Percentiles rank a stretch among this genome's conserved stretches.
phyloP scores from a whole-genome alignment of 2,797 vertebrate genomes.

The Pangasius larnaudii region DNA sequence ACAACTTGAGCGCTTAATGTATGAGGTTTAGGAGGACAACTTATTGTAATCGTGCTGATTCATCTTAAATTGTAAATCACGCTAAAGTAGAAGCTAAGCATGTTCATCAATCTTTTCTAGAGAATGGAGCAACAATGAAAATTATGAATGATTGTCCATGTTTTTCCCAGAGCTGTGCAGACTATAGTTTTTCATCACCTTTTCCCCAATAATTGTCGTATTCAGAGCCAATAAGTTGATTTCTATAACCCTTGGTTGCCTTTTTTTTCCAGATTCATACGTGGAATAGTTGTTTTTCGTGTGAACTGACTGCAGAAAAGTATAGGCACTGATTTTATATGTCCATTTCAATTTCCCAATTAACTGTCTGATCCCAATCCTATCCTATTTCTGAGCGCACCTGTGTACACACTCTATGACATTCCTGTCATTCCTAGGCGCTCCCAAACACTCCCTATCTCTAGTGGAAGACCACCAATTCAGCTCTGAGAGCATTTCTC shows the following conservation, averaged over 20 bases:
- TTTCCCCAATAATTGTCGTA: constrained; percentile 44
- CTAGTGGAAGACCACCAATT: constrained; percentile 49
- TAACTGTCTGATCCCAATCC: constrained; percentile 50
- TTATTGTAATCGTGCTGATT: constrained; percentile 55
- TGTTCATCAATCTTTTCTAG: constrained; percentile 52
- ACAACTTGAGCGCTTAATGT: constrained; percentile 51
- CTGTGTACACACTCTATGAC: constrained; percentile 51
- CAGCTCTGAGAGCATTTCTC: constrained; percentile 3
- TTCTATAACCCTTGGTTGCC: constrained; percentile 5
- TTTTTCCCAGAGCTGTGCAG: constrained; percentile 26
- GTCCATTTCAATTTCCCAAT: constrained; percentile 45
- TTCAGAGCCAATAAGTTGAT: constrained; percentile 19
- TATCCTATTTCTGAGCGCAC: constrained; percentile 46
- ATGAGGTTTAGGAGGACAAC: constrained; percentile 48
- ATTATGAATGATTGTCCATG: constrained; percentile 46
- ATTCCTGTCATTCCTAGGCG: constrained; percentile 51
- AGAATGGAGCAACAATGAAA: constrained; percentile 40
- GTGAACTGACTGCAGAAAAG: constrained; percentile 30
- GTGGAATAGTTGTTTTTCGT: constrained; percentile 14
- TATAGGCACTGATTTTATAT: constrained; percentile 44
- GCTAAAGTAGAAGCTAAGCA: constrained; percentile 28
- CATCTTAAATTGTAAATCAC: constrained; percentile 51
- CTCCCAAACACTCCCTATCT: constrained; percentile 51
- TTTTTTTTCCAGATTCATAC: constrained; percentile 26
- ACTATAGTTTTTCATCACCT: constrained; percentile 39